phyloP scores from a whole-genome alignment of 2,797 vertebrate genomes.

The Heteromormyrus szaboi region DNA sequence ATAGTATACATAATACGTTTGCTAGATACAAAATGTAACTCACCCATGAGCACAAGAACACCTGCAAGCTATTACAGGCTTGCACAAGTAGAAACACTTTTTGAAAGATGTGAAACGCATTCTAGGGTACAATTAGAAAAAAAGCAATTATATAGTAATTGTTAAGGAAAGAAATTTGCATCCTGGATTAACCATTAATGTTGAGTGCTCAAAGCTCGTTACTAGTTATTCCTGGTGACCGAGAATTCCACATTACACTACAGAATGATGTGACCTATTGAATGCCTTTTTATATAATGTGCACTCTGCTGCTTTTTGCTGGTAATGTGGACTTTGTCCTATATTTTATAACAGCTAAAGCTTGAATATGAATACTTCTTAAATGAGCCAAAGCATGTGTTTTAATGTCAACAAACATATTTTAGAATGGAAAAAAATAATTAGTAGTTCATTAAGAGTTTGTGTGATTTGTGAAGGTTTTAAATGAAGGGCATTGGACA shows the following conservation, averaged over 20 bases:
- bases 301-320: slow-evolving; percentile 80
- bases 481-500: not conserved
- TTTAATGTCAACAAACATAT: slow-evolving; percentile 84
- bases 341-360: slow-evolving; percentile 66
- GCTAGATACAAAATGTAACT: not conserved
- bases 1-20: not conserved
- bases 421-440: slow-evolving; percentile 4
- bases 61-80: not conserved
- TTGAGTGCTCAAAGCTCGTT: not conserved
- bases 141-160: not conserved
- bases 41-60: not conserved
- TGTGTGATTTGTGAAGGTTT: not conserved
- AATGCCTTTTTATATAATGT: slow-evolving; percentile 70
- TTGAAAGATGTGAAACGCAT: not conserved
- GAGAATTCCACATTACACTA: slow-evolving; percentile 6
- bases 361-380: slow-evolving; percentile 42
- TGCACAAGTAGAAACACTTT: not conserved
- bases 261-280: slow-evolving; percentile 35
- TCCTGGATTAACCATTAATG: not conserved
- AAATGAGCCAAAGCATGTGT: slow-evolving; percentile 74
- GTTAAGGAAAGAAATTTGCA: not conserved
- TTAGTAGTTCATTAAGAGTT: not conserved
- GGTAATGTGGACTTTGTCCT: slow-evolving; percentile 72
- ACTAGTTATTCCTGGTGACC: not conserved
- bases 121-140: not conserved